Evolutionary conservation across 2,113 vertebrate genomes (phyloP).

Genomic region (Grus americana): DNA sequence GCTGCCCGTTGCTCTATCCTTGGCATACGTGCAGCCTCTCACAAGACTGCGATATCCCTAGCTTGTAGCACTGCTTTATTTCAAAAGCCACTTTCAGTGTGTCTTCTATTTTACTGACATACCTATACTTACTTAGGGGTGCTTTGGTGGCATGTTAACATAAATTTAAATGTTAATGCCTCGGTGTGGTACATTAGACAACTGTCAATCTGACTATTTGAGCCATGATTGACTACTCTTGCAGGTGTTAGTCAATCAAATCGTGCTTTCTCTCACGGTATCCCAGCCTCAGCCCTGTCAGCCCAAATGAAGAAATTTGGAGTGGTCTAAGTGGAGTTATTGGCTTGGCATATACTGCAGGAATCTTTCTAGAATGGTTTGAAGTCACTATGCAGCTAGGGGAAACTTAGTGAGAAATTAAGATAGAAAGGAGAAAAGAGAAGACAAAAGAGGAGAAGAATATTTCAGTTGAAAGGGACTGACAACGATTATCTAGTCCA

Average conservation of each 20-base stretch:
- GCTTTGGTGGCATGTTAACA: neutral
- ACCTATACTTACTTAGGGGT: neutral
- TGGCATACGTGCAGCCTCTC: neutral
- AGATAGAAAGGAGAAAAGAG: too few species aligned
- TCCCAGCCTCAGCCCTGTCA: neutral
- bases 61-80: neutral
- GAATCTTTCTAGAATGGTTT: neutral
- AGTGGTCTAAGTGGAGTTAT: neutral
- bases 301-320: neutral
- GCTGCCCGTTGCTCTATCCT: neutral
- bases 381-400: neutral
- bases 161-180: neutral
- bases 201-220: neutral
- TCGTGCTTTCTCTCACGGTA: neutral
- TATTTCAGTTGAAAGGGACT: neutral
- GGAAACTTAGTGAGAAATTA: neutral
- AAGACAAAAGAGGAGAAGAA: too few species aligned
- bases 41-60: neutral
- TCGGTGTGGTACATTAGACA: neutral
- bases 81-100: neutral
- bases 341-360: neutral
- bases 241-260: neutral
- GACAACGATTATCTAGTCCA: neutral
- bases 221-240: neutral
- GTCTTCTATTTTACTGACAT: neutral